A percentile compares a stretch with the other conserved stretches of the same genome.
These are phyloP conservation scores for Sylvilagus floridanus DNA, from an alignment of 2,797 vertebrate genomes.

Conservation along the genomic window DNA sequence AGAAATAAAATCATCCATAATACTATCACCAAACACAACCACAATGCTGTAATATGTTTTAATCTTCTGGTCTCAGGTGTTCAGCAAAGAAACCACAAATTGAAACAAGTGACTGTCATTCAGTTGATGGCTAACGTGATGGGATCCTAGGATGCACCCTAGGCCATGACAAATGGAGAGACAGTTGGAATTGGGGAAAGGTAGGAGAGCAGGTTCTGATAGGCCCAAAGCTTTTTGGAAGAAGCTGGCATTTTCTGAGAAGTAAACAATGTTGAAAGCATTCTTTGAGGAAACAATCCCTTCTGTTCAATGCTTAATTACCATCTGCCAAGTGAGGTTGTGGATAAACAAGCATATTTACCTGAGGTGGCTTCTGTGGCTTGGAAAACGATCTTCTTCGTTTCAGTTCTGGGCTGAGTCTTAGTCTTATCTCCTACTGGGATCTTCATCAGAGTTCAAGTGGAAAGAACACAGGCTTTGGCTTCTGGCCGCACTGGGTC, in stretches of 20 bases:
- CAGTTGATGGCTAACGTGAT: background rate
- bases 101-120: background rate
- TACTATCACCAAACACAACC: background rate
- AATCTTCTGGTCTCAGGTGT: conserved; percentile 27
- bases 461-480: background rate
- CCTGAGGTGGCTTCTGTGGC: conserved; percentile 54
- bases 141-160: background rate
- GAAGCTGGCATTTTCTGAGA: conserved; percentile 69
- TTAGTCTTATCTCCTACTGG: background rate
- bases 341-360: conserved; percentile 73
- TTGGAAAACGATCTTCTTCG: conserved; percentile 58
- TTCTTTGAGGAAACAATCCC: conserved; percentile 68
- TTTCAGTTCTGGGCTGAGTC: background rate
- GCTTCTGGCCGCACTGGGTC: background rate
- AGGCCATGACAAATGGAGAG: background rate
- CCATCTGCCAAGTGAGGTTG: conserved; percentile 72
- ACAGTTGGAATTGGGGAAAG: background rate
- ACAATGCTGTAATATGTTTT: background rate
- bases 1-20: conserved; percentile 3
- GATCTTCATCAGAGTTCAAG: conserved; percentile 1
- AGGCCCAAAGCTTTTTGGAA: conserved; percentile 7
- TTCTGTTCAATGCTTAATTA: conserved; percentile 76
- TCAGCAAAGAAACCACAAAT: conserved; percentile 32
- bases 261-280: conserved; percentile 51
- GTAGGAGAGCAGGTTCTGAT: background rate